Conservation (phyloP, 1,140 invertebrate genomes). For the Sitodiplosis mosellana region DNA sequence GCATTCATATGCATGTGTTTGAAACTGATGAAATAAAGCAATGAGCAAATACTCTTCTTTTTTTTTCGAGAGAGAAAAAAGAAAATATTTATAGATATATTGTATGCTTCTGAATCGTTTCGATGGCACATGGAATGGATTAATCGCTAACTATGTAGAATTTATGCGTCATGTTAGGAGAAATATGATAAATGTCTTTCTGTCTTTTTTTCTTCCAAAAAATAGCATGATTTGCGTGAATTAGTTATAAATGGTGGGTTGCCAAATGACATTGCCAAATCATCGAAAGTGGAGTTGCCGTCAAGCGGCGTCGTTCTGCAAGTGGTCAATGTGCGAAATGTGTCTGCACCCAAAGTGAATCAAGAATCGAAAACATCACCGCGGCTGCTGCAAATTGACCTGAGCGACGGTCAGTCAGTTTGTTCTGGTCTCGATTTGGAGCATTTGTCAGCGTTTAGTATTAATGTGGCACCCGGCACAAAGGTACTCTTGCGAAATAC, state of each 20-base stretch:
- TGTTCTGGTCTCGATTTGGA: constrained; percentile 59
- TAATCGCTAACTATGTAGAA: too few relatives aligned
- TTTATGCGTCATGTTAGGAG: too few relatives aligned
- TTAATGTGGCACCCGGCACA: constrained; percentile 58
- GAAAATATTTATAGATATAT: too few relatives aligned
- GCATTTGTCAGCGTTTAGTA: constrained; percentile 41
- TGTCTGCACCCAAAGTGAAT: constrained; percentile 75
- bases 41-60: too few relatives aligned
- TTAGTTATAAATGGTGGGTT: constrained; percentile 35
- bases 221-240: constrained; percentile 62
- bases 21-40: too few relatives aligned
- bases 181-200: too few relatives aligned
- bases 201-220: constrained; percentile 9
- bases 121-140: too few relatives aligned
- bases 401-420: constrained; percentile 67
- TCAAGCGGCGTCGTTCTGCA: constrained; percentile 58
- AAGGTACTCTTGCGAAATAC: constrained; percentile 35
- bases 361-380: constrained; percentile 67
- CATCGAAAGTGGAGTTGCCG: constrained; percentile 36
- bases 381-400: constrained; percentile 57
- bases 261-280: constrained; percentile 33
- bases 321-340: constrained; percentile 72
- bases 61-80: too few relatives aligned
- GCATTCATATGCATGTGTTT: too few relatives aligned
- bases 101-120: too few relatives aligned